phyloP scores from a whole-genome alignment of 2,797 vertebrate genomes.

The Melanotaenia pygmaea region DNA sequence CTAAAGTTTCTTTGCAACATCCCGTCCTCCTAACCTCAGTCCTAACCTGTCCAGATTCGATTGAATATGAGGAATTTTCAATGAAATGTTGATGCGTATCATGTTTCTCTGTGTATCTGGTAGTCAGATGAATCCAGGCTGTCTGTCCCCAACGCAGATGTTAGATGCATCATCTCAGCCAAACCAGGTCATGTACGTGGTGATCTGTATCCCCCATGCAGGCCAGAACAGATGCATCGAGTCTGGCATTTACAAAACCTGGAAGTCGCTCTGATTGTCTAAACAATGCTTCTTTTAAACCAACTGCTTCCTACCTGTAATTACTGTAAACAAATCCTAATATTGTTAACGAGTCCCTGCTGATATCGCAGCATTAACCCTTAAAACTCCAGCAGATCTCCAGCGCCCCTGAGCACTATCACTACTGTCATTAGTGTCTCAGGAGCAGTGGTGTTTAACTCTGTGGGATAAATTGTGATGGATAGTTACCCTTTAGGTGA shows the following conservation, averaged over 20 bases:
- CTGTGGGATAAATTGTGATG: no score
- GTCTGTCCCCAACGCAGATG: no score
- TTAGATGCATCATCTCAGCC: neutral
- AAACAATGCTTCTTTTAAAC: neutral
- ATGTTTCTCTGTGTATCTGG: no score
- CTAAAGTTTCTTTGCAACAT: neutral
- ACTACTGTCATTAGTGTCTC: no score
- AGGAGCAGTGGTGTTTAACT: no score
- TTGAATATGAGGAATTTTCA: neutral
- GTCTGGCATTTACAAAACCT: neutral
- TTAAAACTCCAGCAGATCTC: no score
- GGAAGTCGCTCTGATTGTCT: neutral
- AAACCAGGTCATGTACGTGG: neutral
- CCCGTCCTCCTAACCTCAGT: slow-evolving; percentile 39
- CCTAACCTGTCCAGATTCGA: neutral
- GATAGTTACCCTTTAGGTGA: no score
- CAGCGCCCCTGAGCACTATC: no score
- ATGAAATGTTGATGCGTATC: neutral
- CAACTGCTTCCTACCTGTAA: neutral
- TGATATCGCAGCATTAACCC: no score
- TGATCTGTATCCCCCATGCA: neutral
- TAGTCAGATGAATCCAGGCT: no score
- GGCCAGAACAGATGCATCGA: no score
- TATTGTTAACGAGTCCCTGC: neutral
- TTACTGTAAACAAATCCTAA: neutral